Evolutionary conservation across 2,888 invertebrate species (phyloP).

Genomic region (Drosophila limbata): DNA sequence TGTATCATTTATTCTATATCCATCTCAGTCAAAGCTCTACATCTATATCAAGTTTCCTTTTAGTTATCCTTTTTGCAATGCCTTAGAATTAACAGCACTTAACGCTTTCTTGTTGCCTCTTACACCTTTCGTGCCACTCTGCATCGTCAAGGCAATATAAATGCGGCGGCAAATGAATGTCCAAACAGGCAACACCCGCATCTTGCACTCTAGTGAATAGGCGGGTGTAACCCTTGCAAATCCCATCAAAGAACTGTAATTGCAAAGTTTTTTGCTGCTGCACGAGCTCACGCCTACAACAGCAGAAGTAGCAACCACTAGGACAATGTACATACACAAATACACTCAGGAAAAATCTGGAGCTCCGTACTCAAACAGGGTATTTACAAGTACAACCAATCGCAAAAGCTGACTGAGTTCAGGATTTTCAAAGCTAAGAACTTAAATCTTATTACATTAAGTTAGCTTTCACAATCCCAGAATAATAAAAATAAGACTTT

Average conservation of each 20-base stretch:
- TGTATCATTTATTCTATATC: background rate
- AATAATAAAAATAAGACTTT: no score
- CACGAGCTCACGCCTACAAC: conserved; percentile 63
- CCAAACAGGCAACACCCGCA: conserved; percentile 60
- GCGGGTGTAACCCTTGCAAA: conserved; percentile 61
- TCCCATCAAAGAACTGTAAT: conserved; percentile 82
- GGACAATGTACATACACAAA: conserved; percentile 74
- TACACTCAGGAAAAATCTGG: no score
- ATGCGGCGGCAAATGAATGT: conserved; percentile 71
- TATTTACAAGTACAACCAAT: no score
- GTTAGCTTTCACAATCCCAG: no score
- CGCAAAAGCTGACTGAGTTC: no score
- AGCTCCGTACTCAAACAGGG: no score
- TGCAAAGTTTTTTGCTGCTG: conserved; percentile 78
- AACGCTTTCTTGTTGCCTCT: conserved; percentile 30
- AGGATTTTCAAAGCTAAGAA: no score
- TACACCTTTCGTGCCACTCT: conserved; percentile 22
- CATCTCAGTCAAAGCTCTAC: conserved; percentile 7
- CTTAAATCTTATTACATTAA: no score
- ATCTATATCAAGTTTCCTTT: conserved; percentile 17
- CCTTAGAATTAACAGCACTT: conserved; percentile 58
- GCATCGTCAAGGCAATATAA: conserved; percentile 63
- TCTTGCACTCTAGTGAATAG: conserved; percentile 8
- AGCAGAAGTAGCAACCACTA: conserved; percentile 28
- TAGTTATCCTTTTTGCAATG: conserved; percentile 30